phyloP scores from a whole-genome alignment of 1,140 invertebrate species.

The Anastrepha obliqua region DNA sequence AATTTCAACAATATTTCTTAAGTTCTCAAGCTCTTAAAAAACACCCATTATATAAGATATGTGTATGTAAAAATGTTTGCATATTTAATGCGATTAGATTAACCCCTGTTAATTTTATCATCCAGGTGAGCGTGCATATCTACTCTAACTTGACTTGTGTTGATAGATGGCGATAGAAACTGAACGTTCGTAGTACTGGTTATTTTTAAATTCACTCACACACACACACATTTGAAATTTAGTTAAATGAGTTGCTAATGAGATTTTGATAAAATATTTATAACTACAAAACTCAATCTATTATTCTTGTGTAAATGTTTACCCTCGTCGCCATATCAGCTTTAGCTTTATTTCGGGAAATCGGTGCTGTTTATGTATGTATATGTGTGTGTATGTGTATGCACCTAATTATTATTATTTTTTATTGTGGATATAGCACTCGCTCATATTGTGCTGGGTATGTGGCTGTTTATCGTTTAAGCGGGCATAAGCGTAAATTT shows the following conservation, averaged over 20 bases:
- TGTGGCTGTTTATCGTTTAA: too few species aligned
- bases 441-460: not conserved
- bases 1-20: too few species aligned
- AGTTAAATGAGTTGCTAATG: conserved; percentile 31
- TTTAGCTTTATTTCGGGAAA: not conserved
- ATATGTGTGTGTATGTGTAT: not conserved
- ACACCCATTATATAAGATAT: too few species aligned
- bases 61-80: not conserved
- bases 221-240: not conserved
- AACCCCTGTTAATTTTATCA: not conserved
- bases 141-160: not conserved
- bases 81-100: conserved; percentile 3
- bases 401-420: not conserved
- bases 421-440: conserved; percentile 7
- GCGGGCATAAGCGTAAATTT: not conserved
- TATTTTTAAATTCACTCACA: not conserved
- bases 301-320: conserved; percentile 28
- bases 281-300: conserved; percentile 23
- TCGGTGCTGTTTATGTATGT: not conserved
- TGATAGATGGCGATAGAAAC: not conserved
- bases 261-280: conserved; percentile 40
- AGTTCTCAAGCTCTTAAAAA: too few species aligned
- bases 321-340: not conserved
- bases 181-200: not conserved
- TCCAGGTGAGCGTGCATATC: not conserved